phyloP scores from a whole-genome alignment of 1,140 invertebrate species.

The Microplitis mediator region DNA sequence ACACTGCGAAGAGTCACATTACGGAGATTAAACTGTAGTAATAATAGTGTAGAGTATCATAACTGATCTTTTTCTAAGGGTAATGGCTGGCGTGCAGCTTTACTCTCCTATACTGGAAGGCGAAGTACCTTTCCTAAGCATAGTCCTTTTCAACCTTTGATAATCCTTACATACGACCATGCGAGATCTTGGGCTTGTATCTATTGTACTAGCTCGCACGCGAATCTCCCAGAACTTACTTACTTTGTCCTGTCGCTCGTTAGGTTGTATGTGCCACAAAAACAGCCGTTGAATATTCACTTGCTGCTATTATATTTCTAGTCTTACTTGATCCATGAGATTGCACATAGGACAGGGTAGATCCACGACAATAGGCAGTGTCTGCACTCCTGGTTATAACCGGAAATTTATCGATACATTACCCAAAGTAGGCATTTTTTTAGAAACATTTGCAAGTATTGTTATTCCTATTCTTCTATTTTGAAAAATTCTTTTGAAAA shows the following conservation, averaged over 20 bases:
- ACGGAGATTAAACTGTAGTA: no score
- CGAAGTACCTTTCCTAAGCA: not conserved
- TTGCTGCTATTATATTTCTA: not conserved
- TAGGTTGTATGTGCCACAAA: not conserved
- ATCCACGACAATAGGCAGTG: no score
- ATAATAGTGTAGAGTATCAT: not conserved
- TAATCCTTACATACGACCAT: constrained; percentile 55
- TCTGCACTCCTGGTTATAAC: no score
- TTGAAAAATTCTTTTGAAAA: no score
- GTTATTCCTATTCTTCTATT: no score
- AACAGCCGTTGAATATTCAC: constrained; percentile 27
- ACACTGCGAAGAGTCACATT: no score
- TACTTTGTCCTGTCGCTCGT: not conserved
- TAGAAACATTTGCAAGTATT: no score
- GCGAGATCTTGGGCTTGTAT: constrained; percentile 43
- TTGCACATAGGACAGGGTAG: not conserved
- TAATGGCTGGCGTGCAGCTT: constrained; percentile 37
- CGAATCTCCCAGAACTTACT: not conserved
- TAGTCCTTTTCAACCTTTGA: constrained; percentile 32
- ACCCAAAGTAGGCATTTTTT: no score
- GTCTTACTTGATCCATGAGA: not conserved
- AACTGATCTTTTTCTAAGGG: not conserved
- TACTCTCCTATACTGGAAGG: constrained; percentile 36
- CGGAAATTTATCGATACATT: no score
- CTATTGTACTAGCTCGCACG: constrained; percentile 38